phyloP scores from a whole-genome alignment of 2,797 vertebrate genomes.

The Centropyge bicolor region DNA sequence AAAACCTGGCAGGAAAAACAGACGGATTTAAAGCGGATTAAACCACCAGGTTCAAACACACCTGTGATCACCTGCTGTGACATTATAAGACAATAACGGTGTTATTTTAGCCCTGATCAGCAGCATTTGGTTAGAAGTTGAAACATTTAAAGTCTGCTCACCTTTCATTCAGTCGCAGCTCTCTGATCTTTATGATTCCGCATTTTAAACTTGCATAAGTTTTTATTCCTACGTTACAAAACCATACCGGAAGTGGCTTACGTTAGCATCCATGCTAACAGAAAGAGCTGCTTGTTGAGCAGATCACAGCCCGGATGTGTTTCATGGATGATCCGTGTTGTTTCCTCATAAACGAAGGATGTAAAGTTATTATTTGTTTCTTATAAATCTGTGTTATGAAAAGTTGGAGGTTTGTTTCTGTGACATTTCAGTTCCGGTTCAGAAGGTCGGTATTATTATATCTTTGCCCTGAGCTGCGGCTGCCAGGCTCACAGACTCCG shows the following conservation, averaged over 20 bases:
- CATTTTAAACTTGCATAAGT: slow-evolving; percentile 49
- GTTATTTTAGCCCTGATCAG: no score
- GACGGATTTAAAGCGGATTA: no score
- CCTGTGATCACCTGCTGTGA: background rate
- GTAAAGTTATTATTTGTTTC: fast-evolving
- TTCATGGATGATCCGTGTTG: fast-evolving
- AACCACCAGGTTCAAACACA: no score
- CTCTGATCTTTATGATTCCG: background rate
- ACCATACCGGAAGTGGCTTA: slow-evolving; percentile 57
- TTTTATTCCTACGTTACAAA: slow-evolving; percentile 60
- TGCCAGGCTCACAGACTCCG: background rate
- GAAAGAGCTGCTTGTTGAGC: background rate
- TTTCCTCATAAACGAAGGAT: fast-evolving
- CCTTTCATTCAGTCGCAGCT: background rate
- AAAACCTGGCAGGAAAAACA: no score
- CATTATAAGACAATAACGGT: no score
- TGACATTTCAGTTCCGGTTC: background rate
- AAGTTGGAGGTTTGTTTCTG: background rate
- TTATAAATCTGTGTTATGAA: no score
- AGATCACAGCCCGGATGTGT: fast-evolving
- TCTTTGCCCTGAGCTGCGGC: fast-evolving
- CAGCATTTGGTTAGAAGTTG: background rate
- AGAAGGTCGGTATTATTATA: fast-evolving
- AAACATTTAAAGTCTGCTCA: background rate
- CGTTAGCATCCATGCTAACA: background rate